phyloP scores from a whole-genome alignment of 2,113 vertebrate genomes.

The Loxodonta africana region DNA sequence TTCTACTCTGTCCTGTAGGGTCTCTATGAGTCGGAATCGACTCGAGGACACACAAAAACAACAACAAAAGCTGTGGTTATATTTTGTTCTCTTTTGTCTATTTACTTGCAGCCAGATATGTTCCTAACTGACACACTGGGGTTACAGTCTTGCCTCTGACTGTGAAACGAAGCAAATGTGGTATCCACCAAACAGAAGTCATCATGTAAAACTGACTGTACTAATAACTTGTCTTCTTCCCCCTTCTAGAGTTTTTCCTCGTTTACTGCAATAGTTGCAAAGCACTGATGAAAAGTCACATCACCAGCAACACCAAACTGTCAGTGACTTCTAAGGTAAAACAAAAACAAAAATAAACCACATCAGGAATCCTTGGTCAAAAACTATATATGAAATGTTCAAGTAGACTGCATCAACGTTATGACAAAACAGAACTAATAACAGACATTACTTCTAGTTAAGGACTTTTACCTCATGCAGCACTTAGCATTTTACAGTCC shows the following conservation, averaged over 20 bases:
- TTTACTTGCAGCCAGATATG: not conserved
- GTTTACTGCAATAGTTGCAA: not conserved
- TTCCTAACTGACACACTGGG: not conserved
- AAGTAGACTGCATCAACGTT: not conserved
- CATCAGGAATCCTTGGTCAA: not conserved
- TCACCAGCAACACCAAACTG: not conserved
- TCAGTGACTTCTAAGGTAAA: not conserved
- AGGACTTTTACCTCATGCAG: not conserved
- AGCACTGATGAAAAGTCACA: not conserved
- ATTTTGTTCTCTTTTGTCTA: not conserved
- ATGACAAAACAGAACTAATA: not conserved
- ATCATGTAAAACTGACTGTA: not conserved
- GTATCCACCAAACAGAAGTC: not conserved
- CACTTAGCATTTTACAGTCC: not conserved
- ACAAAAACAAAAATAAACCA: not conserved
- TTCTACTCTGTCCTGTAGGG: not conserved
- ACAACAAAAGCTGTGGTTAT: not conserved
- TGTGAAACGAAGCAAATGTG: not conserved
- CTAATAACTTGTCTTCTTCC: not conserved
- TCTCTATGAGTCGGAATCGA: not conserved
- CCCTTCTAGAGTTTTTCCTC: not conserved
- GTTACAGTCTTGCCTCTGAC: not conserved
- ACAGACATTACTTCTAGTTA: not conserved
- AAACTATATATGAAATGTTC: not conserved
- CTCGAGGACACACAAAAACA: not conserved